A percentile compares a stretch with the other conserved stretches of the same genome.
These are phyloP conservation scores for Hypomecis atomaria DNA, from an alignment of 2,888 invertebrate genomes.

Conservation along the genomic window DNA sequence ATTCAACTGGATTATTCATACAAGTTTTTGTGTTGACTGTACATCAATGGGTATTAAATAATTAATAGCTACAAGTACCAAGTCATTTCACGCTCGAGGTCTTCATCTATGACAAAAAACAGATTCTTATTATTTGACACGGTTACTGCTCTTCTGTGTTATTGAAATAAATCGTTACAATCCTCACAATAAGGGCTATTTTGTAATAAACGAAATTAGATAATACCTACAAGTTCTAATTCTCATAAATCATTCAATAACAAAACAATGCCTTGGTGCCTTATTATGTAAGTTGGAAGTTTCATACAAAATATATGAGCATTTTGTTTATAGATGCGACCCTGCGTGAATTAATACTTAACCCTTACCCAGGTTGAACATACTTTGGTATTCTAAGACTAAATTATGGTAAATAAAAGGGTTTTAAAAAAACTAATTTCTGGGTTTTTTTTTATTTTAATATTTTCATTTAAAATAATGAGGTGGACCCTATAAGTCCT, in stretches of 20 bases:
- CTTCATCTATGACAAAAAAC: not conserved
- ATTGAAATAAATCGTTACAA: not conserved
- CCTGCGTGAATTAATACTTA: slow-evolving; percentile 50
- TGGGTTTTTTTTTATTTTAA: too few relatives aligned
- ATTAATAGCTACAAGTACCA: not conserved
- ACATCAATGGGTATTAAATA: not conserved
- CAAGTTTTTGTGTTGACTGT: slow-evolving; percentile 12
- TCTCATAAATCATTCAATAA: not conserved
- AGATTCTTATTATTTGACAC: not conserved
- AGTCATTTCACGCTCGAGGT: not conserved
- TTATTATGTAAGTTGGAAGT: slow-evolving; percentile 25
- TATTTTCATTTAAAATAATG: too few relatives aligned
- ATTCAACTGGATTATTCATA: too few relatives aligned
- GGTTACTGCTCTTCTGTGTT: not conserved
- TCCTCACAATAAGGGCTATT: not conserved
- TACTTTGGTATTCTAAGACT: too few relatives aligned
- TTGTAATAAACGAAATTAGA: too few relatives aligned
- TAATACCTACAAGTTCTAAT: not conserved
- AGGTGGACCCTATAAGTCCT: too few relatives aligned
- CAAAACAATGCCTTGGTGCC: not conserved
- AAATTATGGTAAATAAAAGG: too few relatives aligned
- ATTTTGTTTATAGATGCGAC: slow-evolving; percentile 37
- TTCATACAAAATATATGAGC: slow-evolving; percentile 33
- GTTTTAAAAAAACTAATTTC: too few relatives aligned
- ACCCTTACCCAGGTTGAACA: too few relatives aligned